These are phyloP conservation scores for Nettapus auritus DNA, from an alignment of 2,113 vertebrate genomes.

Conservation along the genomic window DNA sequence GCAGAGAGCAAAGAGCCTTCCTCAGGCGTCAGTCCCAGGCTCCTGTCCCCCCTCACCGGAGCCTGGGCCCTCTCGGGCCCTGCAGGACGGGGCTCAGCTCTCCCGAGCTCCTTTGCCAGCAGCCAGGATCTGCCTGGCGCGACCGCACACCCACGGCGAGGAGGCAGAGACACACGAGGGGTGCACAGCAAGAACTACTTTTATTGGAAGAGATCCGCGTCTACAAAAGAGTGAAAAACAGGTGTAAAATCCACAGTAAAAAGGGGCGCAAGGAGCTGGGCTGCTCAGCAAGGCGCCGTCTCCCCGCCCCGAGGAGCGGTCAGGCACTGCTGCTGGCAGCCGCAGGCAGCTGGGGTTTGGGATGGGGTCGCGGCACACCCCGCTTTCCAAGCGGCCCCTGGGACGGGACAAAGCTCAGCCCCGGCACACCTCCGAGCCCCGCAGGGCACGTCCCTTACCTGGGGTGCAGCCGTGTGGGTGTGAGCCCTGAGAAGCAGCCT, in stretches of 20 bases:
- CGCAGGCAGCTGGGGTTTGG: background rate
- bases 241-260: slow-evolving; percentile 69
- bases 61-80: background rate
- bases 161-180: background rate
- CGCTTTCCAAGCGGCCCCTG: background rate
- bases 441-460: fast-evolving
- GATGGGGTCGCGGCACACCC: background rate
- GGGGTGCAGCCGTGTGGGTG: fast-evolving
- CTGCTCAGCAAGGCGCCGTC: background rate
- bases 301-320: background rate
- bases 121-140: background rate
- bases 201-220: slow-evolving; percentile 72
- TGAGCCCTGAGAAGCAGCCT: background rate
- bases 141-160: fast-evolving
- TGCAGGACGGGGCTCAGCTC: background rate
- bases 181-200: slow-evolving; percentile 54
- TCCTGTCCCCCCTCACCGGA: background rate
- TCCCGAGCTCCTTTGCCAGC: background rate
- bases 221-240: slow-evolving; percentile 81
- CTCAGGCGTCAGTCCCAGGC: fast-evolving
- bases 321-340: background rate
- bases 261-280: slow-evolving; percentile 7
- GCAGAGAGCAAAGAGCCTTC: slow-evolving; percentile 9
- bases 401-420: background rate
- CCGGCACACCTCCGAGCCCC: background rate